Base-by-base conservation (phyloP, 2,888 invertebrate genomes). In the Ceramica pisi region DNA sequence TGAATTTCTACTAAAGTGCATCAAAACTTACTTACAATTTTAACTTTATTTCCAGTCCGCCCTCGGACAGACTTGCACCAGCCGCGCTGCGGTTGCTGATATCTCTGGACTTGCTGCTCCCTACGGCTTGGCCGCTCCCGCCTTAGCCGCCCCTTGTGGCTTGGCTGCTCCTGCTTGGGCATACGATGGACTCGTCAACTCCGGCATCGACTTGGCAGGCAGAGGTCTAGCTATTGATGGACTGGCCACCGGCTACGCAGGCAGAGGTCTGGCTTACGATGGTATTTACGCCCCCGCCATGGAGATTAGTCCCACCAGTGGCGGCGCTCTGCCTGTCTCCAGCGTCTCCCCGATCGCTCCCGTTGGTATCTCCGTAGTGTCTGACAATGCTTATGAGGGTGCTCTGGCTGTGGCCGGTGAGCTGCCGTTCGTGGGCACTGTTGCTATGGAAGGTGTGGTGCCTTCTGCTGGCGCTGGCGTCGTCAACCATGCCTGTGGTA, bases 401-500 rank as follows among this genome's bases (percentile, higher is more conserved):
- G 0, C 44, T 23, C 21, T 89, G 23, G 86, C 80, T 2, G 88
- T 89, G 41, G 81, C 78, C 19, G 90, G 90, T n/a, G 86, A 87
- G 70, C 78, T 90, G 50, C 89, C 91, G 51, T 87, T 90, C 71
- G 72, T 88, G 55, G 90, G 90, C 31, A 86, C 87, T 55, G 91
- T 92, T 23, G 78, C 75, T 44, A 91, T 90, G 82, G 85, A 91
- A 16, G 92, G 92, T 23, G 71, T 74, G 38, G 87, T 91, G 16
- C 87, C 87, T 35, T 90, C 91, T 69, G 85, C 83, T 68, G 92
- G 92, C 10, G 68, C 84, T 56, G 91, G 90, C 14, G 81, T 80
- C 4, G 86, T 92, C 19, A 78, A 87, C 0, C 90, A 93, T 65
- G 88, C 90, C 7, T 92, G 92, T 56, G 92, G 92, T 38, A 81